Conservation (phyloP, 2,113 vertebrate species). For the Baryphthengus martii region DNA sequence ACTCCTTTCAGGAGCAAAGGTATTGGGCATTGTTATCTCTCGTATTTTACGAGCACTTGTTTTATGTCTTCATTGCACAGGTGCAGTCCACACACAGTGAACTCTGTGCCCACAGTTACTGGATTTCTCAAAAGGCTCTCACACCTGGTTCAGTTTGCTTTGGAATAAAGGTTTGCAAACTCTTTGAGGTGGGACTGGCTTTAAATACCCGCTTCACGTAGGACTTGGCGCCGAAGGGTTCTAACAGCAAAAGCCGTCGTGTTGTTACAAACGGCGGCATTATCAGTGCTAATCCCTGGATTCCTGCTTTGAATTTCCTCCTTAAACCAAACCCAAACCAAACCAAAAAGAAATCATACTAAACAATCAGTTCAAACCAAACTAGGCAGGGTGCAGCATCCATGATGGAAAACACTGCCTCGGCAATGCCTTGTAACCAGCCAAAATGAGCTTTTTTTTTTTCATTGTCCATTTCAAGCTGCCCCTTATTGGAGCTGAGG, state of each 20-base stretch:
- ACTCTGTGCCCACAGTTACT: background rate
- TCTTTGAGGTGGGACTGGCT: background rate
- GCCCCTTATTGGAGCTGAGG: accelerated
- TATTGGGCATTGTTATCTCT: background rate
- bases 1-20: background rate
- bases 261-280: background rate
- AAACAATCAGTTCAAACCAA: background rate
- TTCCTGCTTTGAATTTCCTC: background rate
- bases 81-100: background rate
- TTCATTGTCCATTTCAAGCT: background rate
- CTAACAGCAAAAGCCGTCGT: background rate
- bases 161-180: background rate
- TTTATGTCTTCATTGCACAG: background rate
- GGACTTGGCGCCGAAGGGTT: background rate
- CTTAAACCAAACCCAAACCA: background rate
- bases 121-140: background rate
- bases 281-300: background rate
- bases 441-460: background rate
- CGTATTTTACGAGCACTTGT: background rate
- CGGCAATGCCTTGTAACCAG: background rate
- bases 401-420: background rate
- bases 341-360: background rate
- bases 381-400: background rate
- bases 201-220: background rate
- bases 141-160: background rate